Evolutionary conservation across 2,888 invertebrate genomes (phyloP), one percentile per base, ranked within the genome.

Genomic region (Ischnura elegans): DNA sequence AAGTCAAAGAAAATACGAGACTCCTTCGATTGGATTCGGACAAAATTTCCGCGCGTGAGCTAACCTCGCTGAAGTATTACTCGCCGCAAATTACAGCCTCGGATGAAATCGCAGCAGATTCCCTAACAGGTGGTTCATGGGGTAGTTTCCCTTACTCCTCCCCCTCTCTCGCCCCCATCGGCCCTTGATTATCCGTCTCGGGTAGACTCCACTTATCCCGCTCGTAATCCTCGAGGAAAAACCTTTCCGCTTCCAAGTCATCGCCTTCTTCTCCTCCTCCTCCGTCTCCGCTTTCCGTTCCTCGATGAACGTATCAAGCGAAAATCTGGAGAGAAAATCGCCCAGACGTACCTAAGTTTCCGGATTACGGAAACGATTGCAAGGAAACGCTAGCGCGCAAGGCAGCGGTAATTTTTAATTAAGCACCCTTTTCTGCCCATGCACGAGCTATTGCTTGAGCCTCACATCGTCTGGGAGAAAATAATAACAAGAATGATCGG

Each of bases 201-300:
- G 76, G 29, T 36, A 76, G 36, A 76, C 76, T 76, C 76, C 76
- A 76, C 29, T 76, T 76, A 76, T 76, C 76, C 76, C 76, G 36
- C 29, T 76, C 76, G 13, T 29, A 36, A 76, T 76, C 29, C 76
- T 76, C 25, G 13, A 16, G 36, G n/a, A 36, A 76, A 76, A 76
- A 1, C 76, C 1, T 13, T 76, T 76, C 76, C 36, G 8, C 36
- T 61, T 5, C 36, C 76, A 36, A 29, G 76, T 36, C 3, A 36
- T 76, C 36, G 36, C 76, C 8, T 8, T 25, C 76, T 36, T 76
- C 36, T 76, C 36, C 13, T 51, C 8, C 5, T 25, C 76, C 13
- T 76, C 36, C 36, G 13, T 5, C 19, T 76, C 29, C 8, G 76
- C 36, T 16, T 76, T 36, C 2, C 61, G 61, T n/a, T 25, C n/a